Evolutionary conservation across 2,113 vertebrate species (phyloP).

Genomic region (Larimichthys crocea): DNA sequence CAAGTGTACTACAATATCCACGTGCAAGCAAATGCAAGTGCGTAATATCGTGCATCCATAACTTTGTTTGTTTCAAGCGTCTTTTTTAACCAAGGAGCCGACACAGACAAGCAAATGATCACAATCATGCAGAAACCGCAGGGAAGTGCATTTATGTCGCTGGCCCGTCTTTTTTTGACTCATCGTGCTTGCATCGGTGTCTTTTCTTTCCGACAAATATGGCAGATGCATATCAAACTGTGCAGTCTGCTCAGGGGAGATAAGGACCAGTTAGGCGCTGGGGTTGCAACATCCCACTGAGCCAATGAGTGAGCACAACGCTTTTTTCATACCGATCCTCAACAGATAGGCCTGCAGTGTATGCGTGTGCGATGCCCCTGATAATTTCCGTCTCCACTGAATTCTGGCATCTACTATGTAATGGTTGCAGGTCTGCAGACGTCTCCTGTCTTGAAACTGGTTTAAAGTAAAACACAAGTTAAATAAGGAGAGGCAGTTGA

Average conservation of each 20-base stretch:
- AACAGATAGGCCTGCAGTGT: constrained; percentile 75
- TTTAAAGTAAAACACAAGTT: constrained; percentile 42
- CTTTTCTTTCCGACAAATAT: constrained; percentile 86
- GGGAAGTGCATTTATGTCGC: constrained; percentile 74
- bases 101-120: constrained; percentile 56
- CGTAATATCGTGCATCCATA: not conserved
- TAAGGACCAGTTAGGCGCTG: constrained; percentile 84
- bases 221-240: constrained; percentile 86
- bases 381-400: constrained; percentile 80
- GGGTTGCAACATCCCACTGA: constrained; percentile 86
- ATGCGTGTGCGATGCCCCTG: constrained; percentile 73
- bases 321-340: constrained; percentile 81
- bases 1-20: constrained; percentile 4
- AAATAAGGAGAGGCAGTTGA: constrained; percentile 19
- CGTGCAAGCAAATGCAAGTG: not conserved
- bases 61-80: not conserved
- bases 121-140: constrained; percentile 69
- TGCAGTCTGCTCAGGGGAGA: constrained; percentile 83
- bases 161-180: constrained; percentile 76
- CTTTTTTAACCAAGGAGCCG: constrained; percentile 25
- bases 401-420: constrained; percentile 52
- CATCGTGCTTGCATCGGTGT: constrained; percentile 78
- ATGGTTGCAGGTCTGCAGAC: constrained; percentile 43
- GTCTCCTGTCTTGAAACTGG: constrained; percentile 40
- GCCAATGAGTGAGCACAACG: constrained; percentile 83